These are phyloP conservation scores for Ptilorrhoa leucosticta DNA, from an alignment of 2,113 vertebrate genomes.

Conservation along the genomic window DNA sequence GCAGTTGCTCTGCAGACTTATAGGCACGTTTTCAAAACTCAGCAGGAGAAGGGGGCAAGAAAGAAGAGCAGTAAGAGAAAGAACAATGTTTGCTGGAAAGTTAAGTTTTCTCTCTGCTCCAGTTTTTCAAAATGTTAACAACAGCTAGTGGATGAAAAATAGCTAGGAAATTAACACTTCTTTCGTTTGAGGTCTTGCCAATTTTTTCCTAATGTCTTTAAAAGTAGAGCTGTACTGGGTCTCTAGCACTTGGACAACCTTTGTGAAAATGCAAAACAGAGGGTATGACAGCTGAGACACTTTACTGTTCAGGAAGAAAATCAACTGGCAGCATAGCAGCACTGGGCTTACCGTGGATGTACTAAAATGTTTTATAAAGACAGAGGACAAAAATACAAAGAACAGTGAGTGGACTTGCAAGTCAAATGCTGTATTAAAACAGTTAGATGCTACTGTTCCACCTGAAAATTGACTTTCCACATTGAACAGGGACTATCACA, in stretches of 20 bases:
- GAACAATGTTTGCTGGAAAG: not conserved
- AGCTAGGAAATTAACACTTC: not conserved
- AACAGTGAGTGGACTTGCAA: not conserved
- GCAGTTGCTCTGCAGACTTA: not conserved
- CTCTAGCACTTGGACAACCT: not conserved
- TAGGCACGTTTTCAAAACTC: not conserved
- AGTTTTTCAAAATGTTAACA: not conserved
- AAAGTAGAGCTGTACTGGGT: not conserved
- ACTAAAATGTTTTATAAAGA: not conserved
- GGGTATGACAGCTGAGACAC: not conserved
- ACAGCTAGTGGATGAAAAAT: not conserved
- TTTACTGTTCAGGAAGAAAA: not conserved
- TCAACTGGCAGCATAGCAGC: not conserved
- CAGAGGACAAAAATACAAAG: not conserved
- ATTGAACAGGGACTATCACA: not conserved
- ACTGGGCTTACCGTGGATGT: not conserved
- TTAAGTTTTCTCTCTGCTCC: not conserved
- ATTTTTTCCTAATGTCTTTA: not conserved
- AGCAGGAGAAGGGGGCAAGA: not conserved
- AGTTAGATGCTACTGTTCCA: not conserved
- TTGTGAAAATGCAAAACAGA: not conserved
- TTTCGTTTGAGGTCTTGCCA: not conserved
- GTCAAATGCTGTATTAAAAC: not conserved
- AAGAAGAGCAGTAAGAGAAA: not conserved
- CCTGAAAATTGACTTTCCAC: not conserved